Evolutionary conservation across 2,113 vertebrate species (phyloP).

Genomic region (Cichladusa arquata): DNA sequence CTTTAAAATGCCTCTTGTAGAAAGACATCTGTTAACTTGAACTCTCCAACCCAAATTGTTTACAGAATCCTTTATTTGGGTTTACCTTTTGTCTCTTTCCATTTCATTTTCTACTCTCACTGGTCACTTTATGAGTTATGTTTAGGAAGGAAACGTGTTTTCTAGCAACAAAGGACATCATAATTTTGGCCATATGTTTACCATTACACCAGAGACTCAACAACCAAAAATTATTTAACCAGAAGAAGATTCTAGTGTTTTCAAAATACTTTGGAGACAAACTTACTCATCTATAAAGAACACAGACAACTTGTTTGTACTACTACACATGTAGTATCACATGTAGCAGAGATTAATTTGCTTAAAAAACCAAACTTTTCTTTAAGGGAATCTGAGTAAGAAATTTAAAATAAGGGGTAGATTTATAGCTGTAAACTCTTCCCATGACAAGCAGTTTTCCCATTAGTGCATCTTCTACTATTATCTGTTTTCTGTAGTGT

Average conservation of each 20-base stretch:
- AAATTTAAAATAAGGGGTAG: neutral
- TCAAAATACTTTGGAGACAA: neutral
- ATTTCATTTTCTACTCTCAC: neutral
- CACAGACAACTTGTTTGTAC: neutral
- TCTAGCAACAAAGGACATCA: neutral
- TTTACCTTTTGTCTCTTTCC: neutral
- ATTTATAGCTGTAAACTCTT: neutral
- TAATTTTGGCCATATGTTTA: neutral
- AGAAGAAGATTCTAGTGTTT: neutral
- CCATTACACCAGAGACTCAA: neutral
- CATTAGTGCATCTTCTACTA: neutral
- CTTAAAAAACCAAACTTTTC: neutral
- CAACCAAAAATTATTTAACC: neutral
- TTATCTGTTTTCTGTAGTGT: neutral
- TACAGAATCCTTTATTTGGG: neutral
- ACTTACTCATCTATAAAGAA: neutral
- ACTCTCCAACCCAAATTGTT: neutral
- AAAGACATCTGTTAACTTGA: constrained; percentile 13
- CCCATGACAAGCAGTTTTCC: neutral
- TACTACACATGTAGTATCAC: neutral
- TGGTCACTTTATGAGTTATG: neutral
- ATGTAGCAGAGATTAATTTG: neutral
- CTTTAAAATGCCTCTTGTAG: neutral
- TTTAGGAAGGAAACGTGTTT: neutral
- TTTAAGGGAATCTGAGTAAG: neutral